A percentile compares a stretch with the other conserved stretches of the same genome.
These are phyloP conservation scores for Aethes cnicana DNA, from an alignment of 2,888 invertebrate species.

Conservation along the genomic window DNA sequence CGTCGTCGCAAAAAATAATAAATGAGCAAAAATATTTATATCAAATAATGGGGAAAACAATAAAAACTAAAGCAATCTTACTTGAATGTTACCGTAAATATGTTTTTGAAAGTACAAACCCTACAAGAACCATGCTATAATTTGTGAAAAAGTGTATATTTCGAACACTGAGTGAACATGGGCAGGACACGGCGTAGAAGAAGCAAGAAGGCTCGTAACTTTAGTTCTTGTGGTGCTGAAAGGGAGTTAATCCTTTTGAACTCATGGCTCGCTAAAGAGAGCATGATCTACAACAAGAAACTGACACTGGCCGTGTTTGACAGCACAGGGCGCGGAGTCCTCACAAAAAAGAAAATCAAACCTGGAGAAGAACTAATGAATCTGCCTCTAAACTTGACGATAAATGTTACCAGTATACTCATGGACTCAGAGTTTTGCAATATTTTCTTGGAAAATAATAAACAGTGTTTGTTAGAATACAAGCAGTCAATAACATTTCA, in stretches of 20 bases:
- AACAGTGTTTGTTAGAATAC: constrained; percentile 68
- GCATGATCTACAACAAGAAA: constrained; percentile 81
- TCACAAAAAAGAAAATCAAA: constrained; percentile 80
- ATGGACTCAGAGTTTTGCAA: constrained; percentile 78
- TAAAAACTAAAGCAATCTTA: too few relatives aligned
- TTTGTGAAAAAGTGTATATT: too few relatives aligned
- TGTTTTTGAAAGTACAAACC: too few relatives aligned
- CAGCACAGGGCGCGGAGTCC: constrained; percentile 88
- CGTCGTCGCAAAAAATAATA: too few relatives aligned
- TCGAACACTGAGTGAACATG: constrained; percentile 56
- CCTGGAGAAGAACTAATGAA: constrained; percentile 83
- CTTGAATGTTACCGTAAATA: too few relatives aligned
- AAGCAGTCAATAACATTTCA: constrained; percentile 83
- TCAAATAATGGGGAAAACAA: too few relatives aligned
- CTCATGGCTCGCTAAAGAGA: constrained; percentile 77
- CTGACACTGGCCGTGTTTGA: constrained; percentile 83
- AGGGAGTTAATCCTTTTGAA: constrained; percentile 72
- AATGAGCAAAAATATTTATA: too few relatives aligned
- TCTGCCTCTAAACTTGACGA: constrained; percentile 82
- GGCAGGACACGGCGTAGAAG: constrained; percentile 77
- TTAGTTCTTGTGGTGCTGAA: constrained; percentile 57
- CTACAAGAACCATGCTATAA: too few relatives aligned
- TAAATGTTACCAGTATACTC: constrained; percentile 82
- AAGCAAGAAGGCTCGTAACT: constrained; percentile 54
- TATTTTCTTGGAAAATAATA: constrained; percentile 63